These are phyloP conservation scores for Rhinoraja longicauda DNA, from an alignment of 2,797 vertebrate species.

Conservation along the genomic window DNA sequence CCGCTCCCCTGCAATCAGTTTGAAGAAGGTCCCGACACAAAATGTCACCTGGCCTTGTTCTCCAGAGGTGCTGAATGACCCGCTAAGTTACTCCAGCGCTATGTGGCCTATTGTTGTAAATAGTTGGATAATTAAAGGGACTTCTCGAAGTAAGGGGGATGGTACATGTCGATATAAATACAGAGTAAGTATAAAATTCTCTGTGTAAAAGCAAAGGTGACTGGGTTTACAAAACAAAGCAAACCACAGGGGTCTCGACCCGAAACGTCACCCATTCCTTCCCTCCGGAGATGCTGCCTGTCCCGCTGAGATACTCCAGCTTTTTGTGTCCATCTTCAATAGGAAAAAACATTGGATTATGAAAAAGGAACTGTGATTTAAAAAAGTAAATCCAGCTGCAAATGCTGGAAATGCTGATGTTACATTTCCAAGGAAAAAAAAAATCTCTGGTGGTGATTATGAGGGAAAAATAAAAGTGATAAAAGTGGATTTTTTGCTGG, in stretches of 20 bases:
- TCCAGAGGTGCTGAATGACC: no score
- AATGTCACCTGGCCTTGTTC: no score
- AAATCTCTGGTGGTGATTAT: not conserved
- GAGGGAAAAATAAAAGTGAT: not conserved
- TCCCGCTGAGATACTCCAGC: no score
- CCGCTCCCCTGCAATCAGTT: no score
- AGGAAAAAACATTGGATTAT: not conserved
- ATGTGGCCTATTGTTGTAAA: not conserved
- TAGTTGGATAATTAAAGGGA: no score
- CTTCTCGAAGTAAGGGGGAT: not conserved
- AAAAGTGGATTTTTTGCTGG: not conserved
- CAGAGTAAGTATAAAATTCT: not conserved
- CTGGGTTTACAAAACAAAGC: not conserved
- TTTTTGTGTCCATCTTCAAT: not conserved
- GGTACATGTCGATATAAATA: not conserved
- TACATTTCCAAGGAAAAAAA: not conserved
- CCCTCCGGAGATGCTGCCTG: no score
- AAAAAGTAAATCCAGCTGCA: no score
- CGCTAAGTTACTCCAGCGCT: no score
- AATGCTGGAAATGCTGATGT: no score
- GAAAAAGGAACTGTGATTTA: not conserved
- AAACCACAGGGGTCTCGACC: not conserved
- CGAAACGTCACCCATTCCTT: no score
- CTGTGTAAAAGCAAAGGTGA: not conserved
- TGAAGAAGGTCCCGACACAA: no score